A percentile compares a stretch with the other conserved stretches of the same genome.
Conservation (phyloP, 2,113 vertebrate species). For the Perccottus glenii region DNA sequence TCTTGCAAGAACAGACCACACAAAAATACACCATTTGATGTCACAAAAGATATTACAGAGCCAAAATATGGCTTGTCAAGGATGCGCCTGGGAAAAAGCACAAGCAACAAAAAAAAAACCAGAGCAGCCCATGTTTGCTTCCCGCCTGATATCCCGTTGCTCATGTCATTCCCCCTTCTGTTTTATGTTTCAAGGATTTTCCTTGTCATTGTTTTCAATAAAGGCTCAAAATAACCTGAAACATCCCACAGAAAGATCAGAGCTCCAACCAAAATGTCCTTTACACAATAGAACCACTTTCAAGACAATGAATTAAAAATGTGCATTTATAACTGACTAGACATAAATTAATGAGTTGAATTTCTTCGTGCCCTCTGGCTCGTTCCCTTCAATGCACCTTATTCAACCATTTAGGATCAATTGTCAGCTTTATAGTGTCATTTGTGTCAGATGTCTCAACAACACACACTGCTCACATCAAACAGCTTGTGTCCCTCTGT, state of each 20-base stretch:
- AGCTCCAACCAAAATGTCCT: no score
- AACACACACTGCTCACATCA: not conserved
- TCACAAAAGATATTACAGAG: slow-evolving; percentile 1
- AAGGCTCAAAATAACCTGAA: no score
- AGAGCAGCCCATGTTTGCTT: no score
- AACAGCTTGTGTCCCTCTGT: slow-evolving; percentile 2
- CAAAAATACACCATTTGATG: slow-evolving; percentile 18
- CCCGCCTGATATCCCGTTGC: no score
- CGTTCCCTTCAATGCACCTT: not conserved
- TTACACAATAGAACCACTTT: not conserved
- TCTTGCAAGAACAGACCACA: slow-evolving; percentile 16
- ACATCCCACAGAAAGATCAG: no score
- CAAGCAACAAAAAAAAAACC: no score
- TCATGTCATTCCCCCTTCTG: no score
- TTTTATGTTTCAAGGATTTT: no score
- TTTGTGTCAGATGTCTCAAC: not conserved
- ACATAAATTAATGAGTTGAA: not conserved
- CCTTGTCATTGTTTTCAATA: no score
- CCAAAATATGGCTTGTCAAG: not conserved
- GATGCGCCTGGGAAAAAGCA: not conserved
- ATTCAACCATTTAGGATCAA: not conserved
- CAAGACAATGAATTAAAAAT: not conserved
- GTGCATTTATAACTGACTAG: not conserved
- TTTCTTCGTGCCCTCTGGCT: not conserved
- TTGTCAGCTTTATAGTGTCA: not conserved